phyloP scores from a whole-genome alignment of 2,797 vertebrate genomes.

The Gobio occitaniae region DNA sequence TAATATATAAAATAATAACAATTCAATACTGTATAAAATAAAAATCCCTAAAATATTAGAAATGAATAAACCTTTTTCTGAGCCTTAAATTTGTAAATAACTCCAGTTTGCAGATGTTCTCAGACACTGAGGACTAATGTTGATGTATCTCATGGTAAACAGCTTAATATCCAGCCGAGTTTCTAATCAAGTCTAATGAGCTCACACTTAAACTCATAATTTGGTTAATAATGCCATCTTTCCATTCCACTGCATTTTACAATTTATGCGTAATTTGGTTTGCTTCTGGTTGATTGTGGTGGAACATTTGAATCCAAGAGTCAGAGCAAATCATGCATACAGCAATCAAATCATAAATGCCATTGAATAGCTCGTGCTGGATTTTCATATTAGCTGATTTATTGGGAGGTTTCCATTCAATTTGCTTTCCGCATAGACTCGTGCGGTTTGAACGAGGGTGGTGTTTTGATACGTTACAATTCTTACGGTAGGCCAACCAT shows the following conservation, averaged over 20 bases:
- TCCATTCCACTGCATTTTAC: conserved; percentile 56
- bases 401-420: conserved; percentile 29
- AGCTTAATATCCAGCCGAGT: conserved; percentile 61
- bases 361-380: background rate
- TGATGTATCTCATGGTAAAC: conserved; percentile 44
- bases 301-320: conserved; percentile 40
- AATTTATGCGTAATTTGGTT: conserved; percentile 56
- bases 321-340: conserved; percentile 16
- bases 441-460: background rate
- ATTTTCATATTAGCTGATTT: conserved; percentile 31
- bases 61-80: background rate
- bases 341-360: conserved; percentile 39
- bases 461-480: conserved; percentile 48
- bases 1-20: too few species aligned
- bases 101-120: background rate
- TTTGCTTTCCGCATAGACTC: conserved; percentile 47
- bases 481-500: conserved; percentile 32
- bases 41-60: background rate
- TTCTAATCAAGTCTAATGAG: conserved; percentile 66
- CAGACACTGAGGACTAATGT: conserved; percentile 25
- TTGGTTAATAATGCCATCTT: conserved; percentile 61
- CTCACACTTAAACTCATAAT: conserved; percentile 61
- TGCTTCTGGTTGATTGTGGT: conserved; percentile 44
- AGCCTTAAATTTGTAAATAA: background rate
- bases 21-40: background rate